Percentiles rank a stretch among this genome's conserved stretches.
These are phyloP conservation scores for Porites evermanni DNA, from an alignment of 92 coral and sea anemone genomes.

Conservation along the genomic window DNA sequence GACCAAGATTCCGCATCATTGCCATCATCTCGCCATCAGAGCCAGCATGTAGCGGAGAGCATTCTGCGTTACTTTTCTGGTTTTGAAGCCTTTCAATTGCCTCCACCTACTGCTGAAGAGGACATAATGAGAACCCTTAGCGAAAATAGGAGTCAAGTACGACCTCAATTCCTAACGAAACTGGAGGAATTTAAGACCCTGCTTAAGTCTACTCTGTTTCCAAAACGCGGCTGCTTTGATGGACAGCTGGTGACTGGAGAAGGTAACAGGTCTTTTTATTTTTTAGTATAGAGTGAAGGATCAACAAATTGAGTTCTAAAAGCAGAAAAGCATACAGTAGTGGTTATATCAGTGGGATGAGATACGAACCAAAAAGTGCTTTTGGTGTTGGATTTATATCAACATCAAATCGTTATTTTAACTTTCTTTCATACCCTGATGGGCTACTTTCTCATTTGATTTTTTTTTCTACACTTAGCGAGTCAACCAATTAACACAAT, in stretches of 20 bases:
- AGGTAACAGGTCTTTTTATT: background rate
- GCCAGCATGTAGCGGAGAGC: conserved; percentile 19
- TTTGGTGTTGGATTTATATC: too few species aligned
- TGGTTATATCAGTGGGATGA: too few species aligned
- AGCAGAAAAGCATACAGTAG: too few species aligned
- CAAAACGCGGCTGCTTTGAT: conserved; percentile 5
- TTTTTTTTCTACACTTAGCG: too few species aligned
- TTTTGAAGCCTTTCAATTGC: background rate
- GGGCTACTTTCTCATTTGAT: too few species aligned
- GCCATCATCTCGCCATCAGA: background rate
- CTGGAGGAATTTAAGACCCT: conserved; percentile 3
- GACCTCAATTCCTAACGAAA: background rate
- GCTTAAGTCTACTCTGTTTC: background rate
- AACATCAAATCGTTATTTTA: too few species aligned
- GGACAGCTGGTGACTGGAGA: conserved; percentile 15
- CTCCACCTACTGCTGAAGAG: conserved; percentile 7
- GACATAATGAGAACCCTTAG: background rate
- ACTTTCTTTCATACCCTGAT: too few species aligned
- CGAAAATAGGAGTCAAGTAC: background rate
- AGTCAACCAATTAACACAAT: too few species aligned
- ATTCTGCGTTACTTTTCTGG: conserved; percentile 24
- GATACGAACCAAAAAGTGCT: too few species aligned
- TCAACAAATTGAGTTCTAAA: too few species aligned
- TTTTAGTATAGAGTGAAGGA: background rate
- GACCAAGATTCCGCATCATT: background rate